Evolutionary conservation across 2,888 invertebrate species (phyloP).

Genomic region (Physocephala rufipes): DNA sequence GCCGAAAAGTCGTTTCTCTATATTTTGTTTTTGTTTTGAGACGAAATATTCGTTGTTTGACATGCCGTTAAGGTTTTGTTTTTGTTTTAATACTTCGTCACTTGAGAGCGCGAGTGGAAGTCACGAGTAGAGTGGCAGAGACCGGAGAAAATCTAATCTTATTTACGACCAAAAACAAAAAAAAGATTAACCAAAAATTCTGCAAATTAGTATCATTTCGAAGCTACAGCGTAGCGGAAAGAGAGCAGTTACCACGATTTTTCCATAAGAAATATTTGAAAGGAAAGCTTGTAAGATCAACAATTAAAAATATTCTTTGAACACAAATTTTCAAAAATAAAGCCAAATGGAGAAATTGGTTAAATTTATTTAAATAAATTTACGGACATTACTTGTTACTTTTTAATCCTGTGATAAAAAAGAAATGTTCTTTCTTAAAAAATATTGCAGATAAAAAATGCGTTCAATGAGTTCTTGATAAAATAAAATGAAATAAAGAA

Average conservation of each 20-base stretch:
- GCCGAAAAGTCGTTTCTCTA: neutral
- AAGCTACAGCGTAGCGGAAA: too few relatives aligned
- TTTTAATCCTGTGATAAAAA: too few relatives aligned
- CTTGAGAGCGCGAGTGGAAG: conserved; percentile 36
- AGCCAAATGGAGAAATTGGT: too few relatives aligned
- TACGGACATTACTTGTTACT: too few relatives aligned
- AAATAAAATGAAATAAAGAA: neutral
- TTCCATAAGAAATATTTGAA: too few relatives aligned
- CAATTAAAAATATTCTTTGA: too few relatives aligned
- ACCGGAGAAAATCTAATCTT: neutral
- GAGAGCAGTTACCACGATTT: too few relatives aligned
- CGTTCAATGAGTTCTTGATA: neutral
- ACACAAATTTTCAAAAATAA: too few relatives aligned
- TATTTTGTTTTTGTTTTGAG: conserved; percentile 22
- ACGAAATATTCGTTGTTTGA: conserved; percentile 7
- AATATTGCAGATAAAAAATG: neutral
- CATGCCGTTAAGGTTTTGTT: conserved; percentile 20
- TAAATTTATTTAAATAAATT: too few relatives aligned
- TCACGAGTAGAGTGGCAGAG: conserved; percentile 5
- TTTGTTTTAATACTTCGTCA: conserved; percentile 36
- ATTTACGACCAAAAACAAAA: neutral
- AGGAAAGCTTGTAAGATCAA: too few relatives aligned
- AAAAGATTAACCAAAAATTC: neutral
- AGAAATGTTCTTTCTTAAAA: too few relatives aligned
- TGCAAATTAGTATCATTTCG: too few relatives aligned